A percentile compares a stretch with the other conserved stretches of the same genome.
phyloP scores from a whole-genome alignment of 2,797 vertebrate species.

The Cetoscarus ocellatus region DNA sequence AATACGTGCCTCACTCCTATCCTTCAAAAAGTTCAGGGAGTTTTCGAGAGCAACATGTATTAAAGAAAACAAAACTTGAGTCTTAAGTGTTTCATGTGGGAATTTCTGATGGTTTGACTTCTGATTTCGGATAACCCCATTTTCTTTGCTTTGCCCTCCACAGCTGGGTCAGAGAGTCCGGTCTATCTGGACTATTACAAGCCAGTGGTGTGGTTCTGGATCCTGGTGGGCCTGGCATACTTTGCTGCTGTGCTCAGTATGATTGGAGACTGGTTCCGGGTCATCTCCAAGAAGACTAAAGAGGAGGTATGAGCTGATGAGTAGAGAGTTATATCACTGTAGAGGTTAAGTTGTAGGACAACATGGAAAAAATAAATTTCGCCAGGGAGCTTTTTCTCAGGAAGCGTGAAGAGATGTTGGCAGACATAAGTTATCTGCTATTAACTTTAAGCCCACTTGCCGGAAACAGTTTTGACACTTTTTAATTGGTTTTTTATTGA shows the following conservation, averaged over 20 bases:
- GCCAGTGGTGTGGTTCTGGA: conserved; percentile 98
- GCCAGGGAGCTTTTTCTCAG: neutral
- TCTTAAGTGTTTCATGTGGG: too few relatives aligned
- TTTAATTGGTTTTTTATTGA: neutral
- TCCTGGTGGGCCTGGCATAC: conserved; percentile 97
- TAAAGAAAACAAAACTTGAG: too few relatives aligned
- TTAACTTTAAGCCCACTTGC: neutral
- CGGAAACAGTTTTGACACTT: neutral
- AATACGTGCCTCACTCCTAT: too few relatives aligned
- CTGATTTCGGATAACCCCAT: conserved; percentile 4
- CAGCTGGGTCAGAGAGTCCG: conserved; percentile 90
- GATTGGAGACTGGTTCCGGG: conserved; percentile 98
- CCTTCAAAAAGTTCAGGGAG: too few relatives aligned
- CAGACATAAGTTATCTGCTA: neutral
- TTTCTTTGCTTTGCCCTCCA: conserved; percentile 17
- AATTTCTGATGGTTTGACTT: too few relatives aligned
- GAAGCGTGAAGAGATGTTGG: neutral
- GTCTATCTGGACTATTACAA: conserved; percentile 96
- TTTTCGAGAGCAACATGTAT: too few relatives aligned
- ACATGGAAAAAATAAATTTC: neutral
- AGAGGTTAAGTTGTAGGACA: neutral
- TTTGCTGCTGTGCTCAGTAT: conserved; percentile 99
- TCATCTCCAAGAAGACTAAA: conserved; percentile 98
- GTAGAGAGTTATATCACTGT: neutral
- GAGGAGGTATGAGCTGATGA: conserved; percentile 89